Percentiles rank a stretch among this genome's conserved stretches.
Conservation (phyloP, 1,140 invertebrate species). For the Oncopodura yosiiana region DNA sequence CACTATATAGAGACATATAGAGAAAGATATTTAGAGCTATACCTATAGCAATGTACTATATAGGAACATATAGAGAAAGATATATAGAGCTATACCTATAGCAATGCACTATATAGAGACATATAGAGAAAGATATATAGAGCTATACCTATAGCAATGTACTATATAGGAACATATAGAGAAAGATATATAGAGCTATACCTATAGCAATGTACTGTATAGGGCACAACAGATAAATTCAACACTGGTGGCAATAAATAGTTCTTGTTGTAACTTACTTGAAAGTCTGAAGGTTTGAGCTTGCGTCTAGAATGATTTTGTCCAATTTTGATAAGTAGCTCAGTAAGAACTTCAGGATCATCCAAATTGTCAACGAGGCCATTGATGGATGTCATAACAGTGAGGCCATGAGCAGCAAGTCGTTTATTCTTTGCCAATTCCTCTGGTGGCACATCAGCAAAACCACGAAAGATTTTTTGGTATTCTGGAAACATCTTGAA, state of each 20-base stretch:
- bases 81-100: too few species aligned
- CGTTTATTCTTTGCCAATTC: constrained; percentile 36
- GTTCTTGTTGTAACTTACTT: constrained; percentile 34
- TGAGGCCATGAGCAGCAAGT: constrained; percentile 39
- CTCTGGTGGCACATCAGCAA: constrained; percentile 36
- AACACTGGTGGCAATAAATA: neutral
- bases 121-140: too few species aligned
- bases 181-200: too few species aligned
- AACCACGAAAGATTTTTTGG: constrained; percentile 37
- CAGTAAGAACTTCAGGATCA: constrained; percentile 39
- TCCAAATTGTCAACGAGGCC: constrained; percentile 40
- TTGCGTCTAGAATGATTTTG: constrained; percentile 37
- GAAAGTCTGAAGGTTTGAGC: constrained; percentile 37
- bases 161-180: too few species aligned
- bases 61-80: too few species aligned
- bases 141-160: too few species aligned
- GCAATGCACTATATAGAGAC: too few species aligned
- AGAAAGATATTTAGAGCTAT: too few species aligned
- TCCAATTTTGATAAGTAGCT: constrained; percentile 40
- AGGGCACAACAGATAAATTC: neutral
- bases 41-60: too few species aligned
- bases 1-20: too few species aligned
- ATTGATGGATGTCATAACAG: constrained; percentile 40
- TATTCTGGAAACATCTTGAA: constrained; percentile 39
- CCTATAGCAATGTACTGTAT: too few species aligned